Conservation (phyloP, 2,113 vertebrate species). For the Anthoscopus minutus region DNA sequence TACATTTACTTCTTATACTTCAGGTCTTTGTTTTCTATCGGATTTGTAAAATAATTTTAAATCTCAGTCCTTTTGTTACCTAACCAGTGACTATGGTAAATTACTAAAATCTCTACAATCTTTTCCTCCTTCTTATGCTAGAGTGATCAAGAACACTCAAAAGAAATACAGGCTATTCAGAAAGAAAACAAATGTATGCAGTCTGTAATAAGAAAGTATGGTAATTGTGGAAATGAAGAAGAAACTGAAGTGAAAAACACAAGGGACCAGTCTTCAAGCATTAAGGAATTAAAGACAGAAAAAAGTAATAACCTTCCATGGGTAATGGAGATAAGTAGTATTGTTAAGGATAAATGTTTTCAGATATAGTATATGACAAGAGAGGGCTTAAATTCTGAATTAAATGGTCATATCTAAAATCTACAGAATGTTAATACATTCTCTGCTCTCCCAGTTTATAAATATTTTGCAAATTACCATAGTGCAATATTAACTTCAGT, state of each 20-base stretch:
- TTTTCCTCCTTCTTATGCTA: slow-evolving; percentile 34
- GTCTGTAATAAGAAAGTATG: not conserved
- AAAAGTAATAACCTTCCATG: slow-evolving; percentile 13
- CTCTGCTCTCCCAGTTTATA: not conserved
- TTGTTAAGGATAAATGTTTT: not conserved
- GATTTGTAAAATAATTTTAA: not conserved
- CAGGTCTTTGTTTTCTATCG: not conserved
- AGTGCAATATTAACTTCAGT: not conserved
- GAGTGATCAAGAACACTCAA: slow-evolving; percentile 38
- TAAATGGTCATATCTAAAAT: not conserved
- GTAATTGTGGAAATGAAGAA: slow-evolving; percentile 6
- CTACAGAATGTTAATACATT: not conserved
- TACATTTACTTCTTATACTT: not conserved
- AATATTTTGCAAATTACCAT: not conserved
- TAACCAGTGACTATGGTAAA: not conserved
- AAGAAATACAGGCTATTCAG: slow-evolving; percentile 13
- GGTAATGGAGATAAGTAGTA: not conserved
- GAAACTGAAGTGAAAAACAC: slow-evolving; percentile 26
- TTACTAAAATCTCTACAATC: not conserved
- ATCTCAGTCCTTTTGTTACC: not conserved
- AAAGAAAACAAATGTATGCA: not conserved
- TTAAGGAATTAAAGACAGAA: not conserved
- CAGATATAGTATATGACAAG: not conserved
- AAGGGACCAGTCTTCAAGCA: not conserved
- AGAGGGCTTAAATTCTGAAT: not conserved